Conservation (phyloP, 2,113 vertebrate genomes). For the Abramis brama region DNA sequence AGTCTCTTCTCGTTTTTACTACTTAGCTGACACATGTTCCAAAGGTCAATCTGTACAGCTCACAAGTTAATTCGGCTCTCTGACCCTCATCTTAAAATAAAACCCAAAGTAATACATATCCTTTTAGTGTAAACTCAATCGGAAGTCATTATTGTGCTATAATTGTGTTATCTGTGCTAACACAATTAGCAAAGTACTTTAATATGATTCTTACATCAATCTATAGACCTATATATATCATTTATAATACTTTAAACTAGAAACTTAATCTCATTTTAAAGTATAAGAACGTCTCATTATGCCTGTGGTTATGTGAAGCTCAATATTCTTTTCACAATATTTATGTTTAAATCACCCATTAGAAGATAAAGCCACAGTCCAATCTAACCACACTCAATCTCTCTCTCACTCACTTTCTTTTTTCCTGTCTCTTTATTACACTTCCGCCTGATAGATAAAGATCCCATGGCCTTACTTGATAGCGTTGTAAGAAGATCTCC, state of each 20-base stretch:
- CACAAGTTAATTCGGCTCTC: background rate
- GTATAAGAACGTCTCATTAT: background rate
- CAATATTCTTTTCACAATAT: background rate
- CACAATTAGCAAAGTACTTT: background rate
- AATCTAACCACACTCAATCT: background rate
- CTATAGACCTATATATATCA: background rate
- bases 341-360: background rate
- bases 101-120: background rate
- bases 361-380: background rate
- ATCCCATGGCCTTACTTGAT: background rate
- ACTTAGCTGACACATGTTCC: background rate
- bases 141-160: background rate
- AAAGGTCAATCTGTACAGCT: background rate
- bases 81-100: background rate
- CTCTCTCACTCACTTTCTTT: background rate
- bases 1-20: background rate
- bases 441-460: constrained; percentile 15
- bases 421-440: background rate
- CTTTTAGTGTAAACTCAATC: background rate
- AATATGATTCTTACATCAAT: too few species aligned
- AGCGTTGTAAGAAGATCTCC: constrained; percentile 9
- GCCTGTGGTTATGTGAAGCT: background rate
- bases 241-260: background rate
- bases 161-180: background rate
- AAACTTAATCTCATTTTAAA: background rate